phyloP scores from a whole-genome alignment of 2,888 invertebrate species.

The Charanyca ferruginea region DNA sequence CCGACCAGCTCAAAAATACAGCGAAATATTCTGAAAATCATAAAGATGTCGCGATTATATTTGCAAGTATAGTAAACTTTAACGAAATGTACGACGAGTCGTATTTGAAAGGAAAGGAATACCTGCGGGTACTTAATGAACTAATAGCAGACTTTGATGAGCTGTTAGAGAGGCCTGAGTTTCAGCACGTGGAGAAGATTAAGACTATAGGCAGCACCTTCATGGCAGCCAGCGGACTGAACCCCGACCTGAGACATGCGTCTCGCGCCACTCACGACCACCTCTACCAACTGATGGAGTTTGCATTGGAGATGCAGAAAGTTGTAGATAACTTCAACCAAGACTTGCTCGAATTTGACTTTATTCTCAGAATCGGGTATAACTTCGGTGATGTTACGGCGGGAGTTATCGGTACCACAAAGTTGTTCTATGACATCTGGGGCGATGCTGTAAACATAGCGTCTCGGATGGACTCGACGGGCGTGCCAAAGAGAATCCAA shows the following conservation, averaged over 20 bases:
- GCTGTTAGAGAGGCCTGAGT: slow-evolving; percentile 95
- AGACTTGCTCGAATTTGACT: slow-evolving; percentile 97
- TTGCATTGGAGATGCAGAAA: slow-evolving; percentile 97
- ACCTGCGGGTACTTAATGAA: slow-evolving; percentile 98
- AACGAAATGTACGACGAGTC: slow-evolving; percentile 99
- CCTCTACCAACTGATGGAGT: slow-evolving; percentile 97
- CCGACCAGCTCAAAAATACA: slow-evolving; percentile 97
- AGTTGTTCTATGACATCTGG: slow-evolving; percentile 99
- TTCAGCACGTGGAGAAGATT: slow-evolving; percentile 98
- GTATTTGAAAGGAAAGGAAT: slow-evolving; percentile 98
- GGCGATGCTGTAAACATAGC: slow-evolving; percentile 99
- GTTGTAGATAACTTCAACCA: slow-evolving; percentile 97
- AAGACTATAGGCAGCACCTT: slow-evolving; percentile 99
- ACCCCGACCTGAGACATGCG: slow-evolving; percentile 94
- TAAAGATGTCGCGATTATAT: slow-evolving; percentile 97
- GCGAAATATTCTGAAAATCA: slow-evolving; percentile 99
- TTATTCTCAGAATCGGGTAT: slow-evolving; percentile 96
- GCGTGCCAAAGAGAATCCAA: slow-evolving; percentile 96
- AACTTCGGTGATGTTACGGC: slow-evolving; percentile 99
- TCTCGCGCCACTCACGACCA: slow-evolving; percentile 94
- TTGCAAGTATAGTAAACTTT: slow-evolving; percentile 99
- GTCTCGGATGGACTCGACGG: slow-evolving; percentile 99
- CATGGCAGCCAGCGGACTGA: slow-evolving; percentile 99
- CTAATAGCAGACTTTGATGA: slow-evolving; percentile 99
- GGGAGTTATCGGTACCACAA: slow-evolving; percentile 98